Conservation (phyloP, 2,797 vertebrate species). For the Caiman crocodilus region DNA sequence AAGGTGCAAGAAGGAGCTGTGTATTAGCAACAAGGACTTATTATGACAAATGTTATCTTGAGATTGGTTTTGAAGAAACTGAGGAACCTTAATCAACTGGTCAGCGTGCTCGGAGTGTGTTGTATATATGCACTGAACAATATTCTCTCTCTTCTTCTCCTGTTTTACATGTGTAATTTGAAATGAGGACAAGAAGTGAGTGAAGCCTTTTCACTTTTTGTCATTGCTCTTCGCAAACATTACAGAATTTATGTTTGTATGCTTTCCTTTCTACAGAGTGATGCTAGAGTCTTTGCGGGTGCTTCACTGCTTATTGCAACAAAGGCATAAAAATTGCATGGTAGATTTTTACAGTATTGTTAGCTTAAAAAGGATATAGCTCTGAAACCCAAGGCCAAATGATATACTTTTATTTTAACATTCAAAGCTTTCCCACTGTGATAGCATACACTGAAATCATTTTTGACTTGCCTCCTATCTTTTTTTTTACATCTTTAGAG, state of each 20-base stretch:
- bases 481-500: neutral
- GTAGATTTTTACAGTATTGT: neutral
- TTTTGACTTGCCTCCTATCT: neutral
- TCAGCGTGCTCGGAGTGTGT: neutral
- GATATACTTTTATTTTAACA: neutral
- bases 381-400: slow-evolving; percentile 1
- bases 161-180: neutral
- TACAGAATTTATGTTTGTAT: neutral
- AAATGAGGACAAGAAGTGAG: neutral
- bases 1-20: neutral
- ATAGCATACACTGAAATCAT: neutral
- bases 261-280: neutral
- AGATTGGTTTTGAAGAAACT: neutral
- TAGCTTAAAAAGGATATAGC: neutral
- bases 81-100: neutral
- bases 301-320: neutral
- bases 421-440: neutral
- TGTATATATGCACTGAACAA: neutral
- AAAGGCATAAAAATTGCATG: neutral
- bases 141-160: fast-evolving
- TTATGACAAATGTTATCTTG: neutral
- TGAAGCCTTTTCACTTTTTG: slow-evolving; percentile 9
- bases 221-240: neutral
- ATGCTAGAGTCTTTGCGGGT: neutral
- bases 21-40: neutral